phyloP scores from a whole-genome alignment of 2,888 invertebrate genomes.

The Chrysina gloriosa region DNA sequence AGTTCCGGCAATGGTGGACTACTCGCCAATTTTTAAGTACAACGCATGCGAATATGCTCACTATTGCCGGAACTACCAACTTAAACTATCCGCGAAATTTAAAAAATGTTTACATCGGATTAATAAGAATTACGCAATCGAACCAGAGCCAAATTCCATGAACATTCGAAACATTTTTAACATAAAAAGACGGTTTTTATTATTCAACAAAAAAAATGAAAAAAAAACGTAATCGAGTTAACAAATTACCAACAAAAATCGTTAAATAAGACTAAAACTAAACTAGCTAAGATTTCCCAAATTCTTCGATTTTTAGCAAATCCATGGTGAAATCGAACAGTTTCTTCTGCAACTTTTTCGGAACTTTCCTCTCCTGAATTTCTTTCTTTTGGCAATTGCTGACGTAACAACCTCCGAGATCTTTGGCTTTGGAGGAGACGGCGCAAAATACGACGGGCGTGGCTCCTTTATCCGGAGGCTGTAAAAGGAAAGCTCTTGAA shows the following conservation, averaged over 20 bases:
- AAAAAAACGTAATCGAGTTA: background rate
- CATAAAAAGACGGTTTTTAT: too few species aligned
- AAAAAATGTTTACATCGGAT: too few species aligned
- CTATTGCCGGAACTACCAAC: too few species aligned
- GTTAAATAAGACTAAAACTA: background rate
- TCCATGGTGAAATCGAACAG: constrained; percentile 77
- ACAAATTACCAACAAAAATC: background rate
- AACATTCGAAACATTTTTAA: too few species aligned
- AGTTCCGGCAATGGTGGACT: too few species aligned
- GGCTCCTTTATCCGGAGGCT: constrained; percentile 85
- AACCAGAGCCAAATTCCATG: too few species aligned
- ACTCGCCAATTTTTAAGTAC: too few species aligned
- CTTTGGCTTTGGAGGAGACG: constrained; percentile 78
- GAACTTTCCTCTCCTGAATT: background rate
- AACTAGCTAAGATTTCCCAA: constrained; percentile 57
- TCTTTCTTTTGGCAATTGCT: constrained; percentile 74
- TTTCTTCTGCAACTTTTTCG: constrained; percentile 68
- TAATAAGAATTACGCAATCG: too few species aligned
- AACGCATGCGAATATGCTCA: too few species aligned
- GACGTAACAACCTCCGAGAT: constrained; percentile 83
- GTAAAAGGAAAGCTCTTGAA: constrained; percentile 55
- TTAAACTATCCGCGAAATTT: too few species aligned
- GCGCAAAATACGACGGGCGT: constrained; percentile 81
- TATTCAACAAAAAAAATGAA: too few species aligned
- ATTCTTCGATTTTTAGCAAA: constrained; percentile 68